phyloP scores from a whole-genome alignment of 2,797 vertebrate genomes.

The Pangasius macronema region DNA sequence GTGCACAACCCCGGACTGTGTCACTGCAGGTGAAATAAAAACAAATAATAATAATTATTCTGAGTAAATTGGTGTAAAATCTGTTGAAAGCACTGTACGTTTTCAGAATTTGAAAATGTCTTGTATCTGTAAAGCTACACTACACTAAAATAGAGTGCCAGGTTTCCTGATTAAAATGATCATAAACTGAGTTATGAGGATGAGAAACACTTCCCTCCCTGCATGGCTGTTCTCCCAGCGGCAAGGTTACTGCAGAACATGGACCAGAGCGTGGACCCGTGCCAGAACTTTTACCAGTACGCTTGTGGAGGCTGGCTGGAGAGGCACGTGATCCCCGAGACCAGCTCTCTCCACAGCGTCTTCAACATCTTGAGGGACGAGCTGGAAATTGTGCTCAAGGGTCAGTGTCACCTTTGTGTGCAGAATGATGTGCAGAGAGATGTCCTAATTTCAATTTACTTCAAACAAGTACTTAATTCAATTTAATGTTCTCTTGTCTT shows the following conservation, averaged over 20 bases:
- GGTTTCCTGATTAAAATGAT: neutral
- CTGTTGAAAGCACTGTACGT: neutral
- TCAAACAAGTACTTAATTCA: neutral
- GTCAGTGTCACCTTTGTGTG: slow-evolving; percentile 67
- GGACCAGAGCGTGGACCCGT: slow-evolving; percentile 84
- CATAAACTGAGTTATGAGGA: neutral
- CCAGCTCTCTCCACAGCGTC: slow-evolving; percentile 90
- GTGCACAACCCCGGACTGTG: slow-evolving; percentile 87
- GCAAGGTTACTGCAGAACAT: slow-evolving; percentile 93
- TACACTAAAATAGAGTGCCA: neutral
- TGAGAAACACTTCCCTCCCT: neutral
- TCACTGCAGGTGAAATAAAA: slow-evolving; percentile 83
- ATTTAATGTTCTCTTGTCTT: neutral
- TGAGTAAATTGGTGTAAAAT: neutral
- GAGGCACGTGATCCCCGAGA: slow-evolving; percentile 89
- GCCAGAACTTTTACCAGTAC: slow-evolving; percentile 93
- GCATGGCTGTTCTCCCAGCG: slow-evolving; percentile 68
- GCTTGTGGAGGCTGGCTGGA: slow-evolving; percentile 94
- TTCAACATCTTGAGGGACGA: slow-evolving; percentile 93
- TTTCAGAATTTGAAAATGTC: neutral
- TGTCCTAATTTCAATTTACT: neutral
- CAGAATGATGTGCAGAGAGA: neutral
- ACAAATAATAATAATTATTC: neutral
- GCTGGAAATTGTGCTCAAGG: slow-evolving; percentile 94
- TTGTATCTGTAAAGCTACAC: neutral